Conservation (phyloP, 2,888 invertebrate species). For the Dermolepida albohirtum region DNA sequence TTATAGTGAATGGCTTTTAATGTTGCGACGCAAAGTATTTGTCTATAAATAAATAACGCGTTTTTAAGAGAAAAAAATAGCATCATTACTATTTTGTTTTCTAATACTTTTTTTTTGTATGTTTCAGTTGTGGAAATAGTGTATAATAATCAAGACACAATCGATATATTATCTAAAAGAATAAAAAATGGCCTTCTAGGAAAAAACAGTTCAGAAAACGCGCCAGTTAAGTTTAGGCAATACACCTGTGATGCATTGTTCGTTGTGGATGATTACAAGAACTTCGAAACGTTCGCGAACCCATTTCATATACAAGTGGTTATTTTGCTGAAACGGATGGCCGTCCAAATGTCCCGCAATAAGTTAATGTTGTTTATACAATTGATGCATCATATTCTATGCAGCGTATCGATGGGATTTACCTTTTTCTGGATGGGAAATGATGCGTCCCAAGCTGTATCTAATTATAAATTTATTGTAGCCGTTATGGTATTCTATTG, state of each 20-base stretch:
- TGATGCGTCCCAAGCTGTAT: slow-evolving; percentile 25
- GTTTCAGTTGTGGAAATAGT: slow-evolving; percentile 38
- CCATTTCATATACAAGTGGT: slow-evolving; percentile 31
- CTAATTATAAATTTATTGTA: slow-evolving; percentile 40
- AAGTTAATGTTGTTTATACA: slow-evolving; percentile 38
- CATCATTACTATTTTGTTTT: too few relatives aligned
- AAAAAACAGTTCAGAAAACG: background rate
- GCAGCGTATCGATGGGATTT: slow-evolving; percentile 27
- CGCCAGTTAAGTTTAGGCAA: background rate
- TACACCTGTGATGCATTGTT: background rate
- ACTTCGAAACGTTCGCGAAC: slow-evolving; percentile 11
- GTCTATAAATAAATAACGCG: too few relatives aligned
- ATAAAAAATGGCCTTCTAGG: slow-evolving; percentile 1
- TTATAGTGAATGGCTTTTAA: too few relatives aligned
- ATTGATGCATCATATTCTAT: slow-evolving; percentile 39
- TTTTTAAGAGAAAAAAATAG: too few relatives aligned
- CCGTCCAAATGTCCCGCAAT: slow-evolving; percentile 39
- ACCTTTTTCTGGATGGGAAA: slow-evolving; percentile 37
- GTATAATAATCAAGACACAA: background rate
- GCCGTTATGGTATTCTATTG: slow-evolving; percentile 36
- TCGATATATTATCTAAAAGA: background rate
- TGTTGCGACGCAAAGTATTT: too few relatives aligned
- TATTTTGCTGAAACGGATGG: slow-evolving; percentile 35
- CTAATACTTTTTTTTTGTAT: background rate
- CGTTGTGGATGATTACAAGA: background rate